Percentiles rank a stretch among this genome's conserved stretches.
Conservation (phyloP, 2,797 vertebrate species). For the Macroramphosus scolopax region DNA sequence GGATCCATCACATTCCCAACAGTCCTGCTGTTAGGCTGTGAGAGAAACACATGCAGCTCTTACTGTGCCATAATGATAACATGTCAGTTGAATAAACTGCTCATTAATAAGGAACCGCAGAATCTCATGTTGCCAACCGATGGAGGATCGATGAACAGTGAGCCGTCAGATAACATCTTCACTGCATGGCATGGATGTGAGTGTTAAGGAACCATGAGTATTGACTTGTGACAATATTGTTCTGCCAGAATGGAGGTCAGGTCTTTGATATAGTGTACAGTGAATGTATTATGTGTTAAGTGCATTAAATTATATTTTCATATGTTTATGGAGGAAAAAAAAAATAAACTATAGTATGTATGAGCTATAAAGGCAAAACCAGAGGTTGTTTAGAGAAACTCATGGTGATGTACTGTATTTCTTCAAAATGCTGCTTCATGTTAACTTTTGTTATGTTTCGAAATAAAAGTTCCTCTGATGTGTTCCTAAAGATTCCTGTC, state of each 20-base stretch:
- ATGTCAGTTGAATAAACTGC: constrained; percentile 6
- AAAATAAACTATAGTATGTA: constrained; percentile 45
- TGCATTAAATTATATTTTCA: constrained; percentile 99
- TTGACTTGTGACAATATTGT: constrained; percentile 90
- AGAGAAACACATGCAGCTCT: no score
- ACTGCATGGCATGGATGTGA: constrained; percentile 88
- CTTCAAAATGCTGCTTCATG: constrained; percentile 91
- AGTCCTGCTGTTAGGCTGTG: no score
- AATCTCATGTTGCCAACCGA: constrained; percentile 59
- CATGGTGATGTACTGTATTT: constrained; percentile 86
- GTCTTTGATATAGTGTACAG: constrained; percentile 93
- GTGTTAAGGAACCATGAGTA: constrained; percentile 77
- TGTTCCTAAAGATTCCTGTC: constrained; percentile 33
- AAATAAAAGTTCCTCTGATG: constrained; percentile 78
- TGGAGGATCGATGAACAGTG: constrained; percentile 71
- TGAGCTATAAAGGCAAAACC: constrained; percentile 70
- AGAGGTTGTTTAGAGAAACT: constrained; percentile 82
- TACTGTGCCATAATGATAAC: constrained; percentile 50
- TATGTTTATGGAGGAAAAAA: constrained; percentile 86
- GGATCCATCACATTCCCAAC: constrained; percentile 14
- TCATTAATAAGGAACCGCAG: no score
- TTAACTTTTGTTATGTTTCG: constrained; percentile 91
- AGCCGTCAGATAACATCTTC: constrained; percentile 78
- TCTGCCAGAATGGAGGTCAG: constrained; percentile 87
- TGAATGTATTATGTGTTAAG: constrained; percentile 96